Conservation (phyloP, 2,797 vertebrate species). For the Gastrophryne carolinensis region DNA sequence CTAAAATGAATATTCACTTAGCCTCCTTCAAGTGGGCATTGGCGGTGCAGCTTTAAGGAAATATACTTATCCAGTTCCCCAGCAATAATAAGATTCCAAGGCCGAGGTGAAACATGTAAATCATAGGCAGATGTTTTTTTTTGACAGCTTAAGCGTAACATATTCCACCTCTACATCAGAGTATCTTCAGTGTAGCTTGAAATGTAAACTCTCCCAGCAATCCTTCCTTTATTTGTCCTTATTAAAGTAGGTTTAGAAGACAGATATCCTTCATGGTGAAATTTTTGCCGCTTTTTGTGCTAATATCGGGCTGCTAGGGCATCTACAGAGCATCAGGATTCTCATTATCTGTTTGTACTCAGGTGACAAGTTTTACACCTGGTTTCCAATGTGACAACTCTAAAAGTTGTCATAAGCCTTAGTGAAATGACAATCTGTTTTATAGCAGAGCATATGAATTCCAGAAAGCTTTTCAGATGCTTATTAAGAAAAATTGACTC, state of each 20-base stretch:
- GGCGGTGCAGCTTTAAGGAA: too few species aligned
- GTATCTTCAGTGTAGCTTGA: background rate
- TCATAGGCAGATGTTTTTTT: background rate
- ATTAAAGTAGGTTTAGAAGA: slow-evolving; percentile 4
- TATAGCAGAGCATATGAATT: background rate
- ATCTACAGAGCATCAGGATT: slow-evolving; percentile 36
- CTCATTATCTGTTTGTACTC: slow-evolving; percentile 44
- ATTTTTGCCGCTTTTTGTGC: slow-evolving; percentile 7
- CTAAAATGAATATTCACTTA: too few species aligned
- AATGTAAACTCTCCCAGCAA: background rate
- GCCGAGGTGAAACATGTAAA: background rate
- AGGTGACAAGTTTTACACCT: slow-evolving; percentile 36
- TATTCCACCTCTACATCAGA: background rate
- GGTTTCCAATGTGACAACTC: slow-evolving; percentile 17
- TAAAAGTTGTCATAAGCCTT: slow-evolving; percentile 27
- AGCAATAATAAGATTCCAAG: background rate
- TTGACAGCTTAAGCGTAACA: background rate
- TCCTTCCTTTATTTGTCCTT: slow-evolving; percentile 4
- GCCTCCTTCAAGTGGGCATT: too few species aligned
- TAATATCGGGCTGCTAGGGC: slow-evolving; percentile 16
- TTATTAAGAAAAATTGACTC: background rate
- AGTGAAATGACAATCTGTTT: slow-evolving; percentile 29
- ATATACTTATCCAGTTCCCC: too few species aligned
- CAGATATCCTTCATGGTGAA: slow-evolving; percentile 11
- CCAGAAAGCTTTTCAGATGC: background rate